phyloP scores from a whole-genome alignment of 2,888 invertebrate genomes.

The Nasonovia ribisnigri region DNA sequence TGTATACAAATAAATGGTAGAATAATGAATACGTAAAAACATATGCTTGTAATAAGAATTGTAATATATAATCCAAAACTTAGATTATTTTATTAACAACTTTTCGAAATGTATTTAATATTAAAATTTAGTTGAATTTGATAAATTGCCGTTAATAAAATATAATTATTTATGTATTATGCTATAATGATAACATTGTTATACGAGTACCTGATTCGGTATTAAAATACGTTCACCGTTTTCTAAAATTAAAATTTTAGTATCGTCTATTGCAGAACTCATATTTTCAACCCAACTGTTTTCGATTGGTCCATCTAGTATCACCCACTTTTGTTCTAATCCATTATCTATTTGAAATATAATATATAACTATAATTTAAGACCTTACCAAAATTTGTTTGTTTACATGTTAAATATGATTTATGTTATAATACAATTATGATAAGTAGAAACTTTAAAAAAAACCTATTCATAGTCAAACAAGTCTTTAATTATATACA shows the following conservation, averaged over 20 bases:
- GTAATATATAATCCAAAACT: background rate
- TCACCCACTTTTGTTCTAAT: conserved; percentile 81
- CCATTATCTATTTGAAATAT: conserved; percentile 75
- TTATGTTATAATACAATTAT: background rate
- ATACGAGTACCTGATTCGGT: conserved; percentile 72
- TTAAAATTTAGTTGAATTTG: background rate
- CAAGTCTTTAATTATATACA: background rate
- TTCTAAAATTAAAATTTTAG: conserved; percentile 89
- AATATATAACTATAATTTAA: conserved; percentile 80
- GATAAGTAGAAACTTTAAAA: background rate
- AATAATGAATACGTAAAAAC: background rate
- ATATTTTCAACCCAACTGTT: conserved; percentile 97
- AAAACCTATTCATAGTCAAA: background rate
- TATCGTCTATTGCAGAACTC: conserved; percentile 95
- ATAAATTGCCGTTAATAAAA: background rate
- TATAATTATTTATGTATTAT: background rate
- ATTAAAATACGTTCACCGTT: conserved; percentile 87
- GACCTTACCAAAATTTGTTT: conserved; percentile 71
- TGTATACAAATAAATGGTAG: background rate
- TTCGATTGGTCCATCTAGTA: conserved; percentile 95
- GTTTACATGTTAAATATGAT: conserved; percentile 77
- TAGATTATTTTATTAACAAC: background rate
- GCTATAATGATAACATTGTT: background rate
- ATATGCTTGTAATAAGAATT: background rate
- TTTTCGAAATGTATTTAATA: background rate